Percentiles rank a stretch among this genome's conserved stretches.
Conservation (phyloP, 2,113 vertebrate species). For the Taxidea taxus region DNA sequence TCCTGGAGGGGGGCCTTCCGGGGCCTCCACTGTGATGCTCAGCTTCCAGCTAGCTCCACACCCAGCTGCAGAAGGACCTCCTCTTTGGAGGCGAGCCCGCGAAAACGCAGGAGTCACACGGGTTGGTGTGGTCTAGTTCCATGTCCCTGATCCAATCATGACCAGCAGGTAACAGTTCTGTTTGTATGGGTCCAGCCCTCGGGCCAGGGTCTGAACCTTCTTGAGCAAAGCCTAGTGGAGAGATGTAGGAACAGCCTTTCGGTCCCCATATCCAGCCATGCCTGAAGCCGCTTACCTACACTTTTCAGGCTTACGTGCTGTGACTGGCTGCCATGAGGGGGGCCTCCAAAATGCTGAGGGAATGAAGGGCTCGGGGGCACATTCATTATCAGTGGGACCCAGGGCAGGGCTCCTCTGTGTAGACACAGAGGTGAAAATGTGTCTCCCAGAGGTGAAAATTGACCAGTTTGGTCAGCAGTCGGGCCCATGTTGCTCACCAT, state of each 20-base stretch:
- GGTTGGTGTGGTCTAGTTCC: accelerated
- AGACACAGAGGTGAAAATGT: background rate
- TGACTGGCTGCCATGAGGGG: background rate
- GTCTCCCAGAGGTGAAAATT: accelerated
- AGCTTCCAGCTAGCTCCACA: background rate
- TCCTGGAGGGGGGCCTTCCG: background rate
- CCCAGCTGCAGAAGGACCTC: background rate
- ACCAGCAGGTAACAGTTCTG: background rate
- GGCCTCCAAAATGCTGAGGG: background rate
- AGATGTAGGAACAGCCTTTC: background rate
- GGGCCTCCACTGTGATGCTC: background rate
- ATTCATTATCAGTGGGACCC: too few relatives aligned
- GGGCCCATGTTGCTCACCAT: accelerated
- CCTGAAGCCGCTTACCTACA: background rate
- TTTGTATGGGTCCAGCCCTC: background rate
- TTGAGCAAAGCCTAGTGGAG: background rate
- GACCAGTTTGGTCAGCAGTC: background rate
- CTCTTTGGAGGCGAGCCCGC: background rate
- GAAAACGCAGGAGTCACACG: background rate
- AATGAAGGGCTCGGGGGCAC: accelerated
- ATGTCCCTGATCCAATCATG: background rate
- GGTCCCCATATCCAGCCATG: background rate
- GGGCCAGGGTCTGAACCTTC: background rate
- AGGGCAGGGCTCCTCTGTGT: background rate
- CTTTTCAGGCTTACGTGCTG: background rate